These are phyloP conservation scores for Meriones unguiculatus DNA, from an alignment of 2,113 vertebrate species.

Conservation along the genomic window DNA sequence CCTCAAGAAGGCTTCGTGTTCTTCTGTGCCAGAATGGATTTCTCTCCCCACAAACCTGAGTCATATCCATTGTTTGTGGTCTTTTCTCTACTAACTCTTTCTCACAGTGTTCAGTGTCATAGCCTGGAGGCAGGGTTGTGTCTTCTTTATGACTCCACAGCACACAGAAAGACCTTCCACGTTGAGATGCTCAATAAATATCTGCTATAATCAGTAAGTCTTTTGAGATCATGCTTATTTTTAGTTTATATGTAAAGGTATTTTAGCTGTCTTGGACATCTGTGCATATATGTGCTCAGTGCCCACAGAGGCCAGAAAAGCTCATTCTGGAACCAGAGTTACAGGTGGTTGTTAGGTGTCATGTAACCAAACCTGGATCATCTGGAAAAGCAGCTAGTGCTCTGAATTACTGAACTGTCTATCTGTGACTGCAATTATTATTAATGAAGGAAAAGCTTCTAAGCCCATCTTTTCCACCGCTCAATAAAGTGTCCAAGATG, in stretches of 20 bases:
- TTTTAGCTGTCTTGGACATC: not conserved
- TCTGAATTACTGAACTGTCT: not conserved
- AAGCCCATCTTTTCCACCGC: not conserved
- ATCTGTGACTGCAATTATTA: not conserved
- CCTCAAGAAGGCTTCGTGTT: slow-evolving; percentile 1
- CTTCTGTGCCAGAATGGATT: not conserved
- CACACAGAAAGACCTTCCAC: not conserved
- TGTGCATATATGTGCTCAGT: not conserved
- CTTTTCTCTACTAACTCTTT: not conserved
- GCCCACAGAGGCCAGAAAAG: not conserved
- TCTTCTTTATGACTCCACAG: not conserved
- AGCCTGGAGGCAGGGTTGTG: not conserved
- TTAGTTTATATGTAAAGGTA: not conserved
- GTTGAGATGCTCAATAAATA: fast-evolving
- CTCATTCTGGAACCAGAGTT: not conserved
- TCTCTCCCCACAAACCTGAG: slow-evolving; percentile 30
- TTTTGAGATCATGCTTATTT: not conserved
- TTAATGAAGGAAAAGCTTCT: not conserved
- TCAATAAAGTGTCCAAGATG: not conserved
- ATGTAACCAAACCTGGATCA: not conserved
- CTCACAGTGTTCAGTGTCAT: fast-evolving
- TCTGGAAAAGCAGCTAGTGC: not conserved
- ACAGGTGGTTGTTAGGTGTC: not conserved
- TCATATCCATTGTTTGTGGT: not conserved
- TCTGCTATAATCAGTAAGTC: not conserved